Evolutionary conservation across 2,888 invertebrate genomes (phyloP).

Genomic region (Drosophila lacicola): DNA sequence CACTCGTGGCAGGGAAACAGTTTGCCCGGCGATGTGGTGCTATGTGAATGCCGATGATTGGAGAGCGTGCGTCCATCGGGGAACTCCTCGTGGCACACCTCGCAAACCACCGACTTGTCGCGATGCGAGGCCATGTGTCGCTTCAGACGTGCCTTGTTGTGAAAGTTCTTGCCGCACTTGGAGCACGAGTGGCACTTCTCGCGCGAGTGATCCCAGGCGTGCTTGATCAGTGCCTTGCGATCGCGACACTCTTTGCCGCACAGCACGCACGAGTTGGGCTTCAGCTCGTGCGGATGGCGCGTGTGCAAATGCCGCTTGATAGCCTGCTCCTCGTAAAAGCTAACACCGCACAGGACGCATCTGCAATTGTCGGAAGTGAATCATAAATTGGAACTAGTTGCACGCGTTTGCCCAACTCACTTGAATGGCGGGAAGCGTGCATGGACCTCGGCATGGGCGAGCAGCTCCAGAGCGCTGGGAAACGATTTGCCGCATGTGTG

Average conservation of each 20-base stretch:
- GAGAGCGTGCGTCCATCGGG: conserved; percentile 89
- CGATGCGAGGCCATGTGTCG: conserved; percentile 90
- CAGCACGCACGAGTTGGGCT: conserved; percentile 88
- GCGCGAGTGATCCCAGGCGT: conserved; percentile 89
- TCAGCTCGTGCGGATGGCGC: conserved; percentile 87
- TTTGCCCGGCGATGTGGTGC: conserved; percentile 86
- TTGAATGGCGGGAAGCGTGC: conserved; percentile 87
- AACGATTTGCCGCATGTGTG: conserved; percentile 93
- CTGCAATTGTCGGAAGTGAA: conserved; percentile 68
- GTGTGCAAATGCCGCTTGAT: conserved; percentile 88
- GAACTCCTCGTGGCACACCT: conserved; percentile 90
- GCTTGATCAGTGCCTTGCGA: conserved; percentile 88
- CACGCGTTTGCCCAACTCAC: conserved; percentile 55
- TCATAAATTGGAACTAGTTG: background rate
- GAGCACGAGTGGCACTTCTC: conserved; percentile 88
- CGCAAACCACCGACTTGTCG: conserved; percentile 89
- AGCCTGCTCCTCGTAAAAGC: conserved; percentile 87
- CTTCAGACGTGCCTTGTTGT: conserved; percentile 88
- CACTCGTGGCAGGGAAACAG: conserved; percentile 93
- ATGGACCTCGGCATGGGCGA: conserved; percentile 92
- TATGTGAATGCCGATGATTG: conserved; percentile 89
- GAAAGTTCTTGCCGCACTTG: conserved; percentile 90
- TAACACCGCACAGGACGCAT: conserved; percentile 89
- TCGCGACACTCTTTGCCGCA: conserved; percentile 90
- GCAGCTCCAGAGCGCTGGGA: conserved; percentile 90